These are phyloP conservation scores for Champsocephalus gunnari DNA, from an alignment of 2,797 vertebrate species.

Conservation along the genomic window DNA sequence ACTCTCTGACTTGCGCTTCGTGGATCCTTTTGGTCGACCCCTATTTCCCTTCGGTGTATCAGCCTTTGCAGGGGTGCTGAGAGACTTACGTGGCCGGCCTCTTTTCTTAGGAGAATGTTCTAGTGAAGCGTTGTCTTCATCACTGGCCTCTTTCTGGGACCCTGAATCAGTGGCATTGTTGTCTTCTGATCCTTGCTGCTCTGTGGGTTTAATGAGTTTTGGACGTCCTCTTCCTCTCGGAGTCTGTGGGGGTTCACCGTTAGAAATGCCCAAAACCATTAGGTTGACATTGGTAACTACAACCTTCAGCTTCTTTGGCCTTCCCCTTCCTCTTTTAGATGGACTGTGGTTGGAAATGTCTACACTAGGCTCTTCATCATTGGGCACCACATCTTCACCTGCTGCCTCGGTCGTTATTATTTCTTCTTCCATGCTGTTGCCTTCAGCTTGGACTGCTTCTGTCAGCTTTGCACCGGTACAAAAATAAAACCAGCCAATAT, in stretches of 20 bases:
- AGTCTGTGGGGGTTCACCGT: constrained; percentile 38
- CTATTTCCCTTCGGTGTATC: constrained; percentile 55
- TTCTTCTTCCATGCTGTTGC: constrained; percentile 63
- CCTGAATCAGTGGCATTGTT: constrained; percentile 15
- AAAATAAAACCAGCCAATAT: no score
- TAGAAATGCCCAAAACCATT: constrained; percentile 51
- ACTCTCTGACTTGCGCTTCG: constrained; percentile 53
- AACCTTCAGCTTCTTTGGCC: constrained; percentile 66
- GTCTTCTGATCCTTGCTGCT: constrained; percentile 9
- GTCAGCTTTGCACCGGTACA: constrained; percentile 40
- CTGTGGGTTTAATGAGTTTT: constrained; percentile 35
- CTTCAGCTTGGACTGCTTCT: constrained; percentile 20
- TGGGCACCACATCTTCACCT: constrained; percentile 44
- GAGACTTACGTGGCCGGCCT: constrained; percentile 73
- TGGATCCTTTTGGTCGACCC: constrained; percentile 68
- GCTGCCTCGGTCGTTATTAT: constrained; percentile 27
- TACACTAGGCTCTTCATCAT: constrained; percentile 40
- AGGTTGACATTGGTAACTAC: constrained; percentile 52
- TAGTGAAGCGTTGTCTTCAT: neutral
- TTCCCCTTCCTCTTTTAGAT: constrained; percentile 60
- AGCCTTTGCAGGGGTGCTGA: constrained; percentile 30
- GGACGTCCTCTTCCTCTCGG: constrained; percentile 60
- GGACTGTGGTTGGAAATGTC: constrained; percentile 46
- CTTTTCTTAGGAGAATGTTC: constrained; percentile 61
- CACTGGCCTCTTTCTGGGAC: constrained; percentile 24